Conservation (phyloP, 2,797 vertebrate genomes). For the Chrysocyon brachyurus region DNA sequence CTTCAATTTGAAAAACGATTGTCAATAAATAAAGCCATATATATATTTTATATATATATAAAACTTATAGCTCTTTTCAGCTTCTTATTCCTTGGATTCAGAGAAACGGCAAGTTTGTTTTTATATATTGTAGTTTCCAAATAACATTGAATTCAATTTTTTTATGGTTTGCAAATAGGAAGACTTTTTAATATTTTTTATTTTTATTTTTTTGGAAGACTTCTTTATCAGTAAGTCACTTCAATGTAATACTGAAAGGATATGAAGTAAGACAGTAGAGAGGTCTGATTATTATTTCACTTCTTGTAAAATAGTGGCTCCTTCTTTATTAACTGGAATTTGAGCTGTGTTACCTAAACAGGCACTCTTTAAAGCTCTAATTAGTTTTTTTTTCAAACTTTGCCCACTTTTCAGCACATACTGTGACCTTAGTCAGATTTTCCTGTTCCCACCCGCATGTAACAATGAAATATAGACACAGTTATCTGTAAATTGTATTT, state of each 20-base stretch:
- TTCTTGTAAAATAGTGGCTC: slow-evolving; percentile 42
- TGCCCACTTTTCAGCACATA: neutral
- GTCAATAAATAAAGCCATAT: slow-evolving; percentile 23
- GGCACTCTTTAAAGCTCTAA: neutral
- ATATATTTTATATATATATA: neutral
- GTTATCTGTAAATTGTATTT: neutral
- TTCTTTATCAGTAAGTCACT: slow-evolving; percentile 16
- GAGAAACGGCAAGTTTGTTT: slow-evolving; percentile 26
- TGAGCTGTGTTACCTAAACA: neutral
- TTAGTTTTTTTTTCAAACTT: neutral
- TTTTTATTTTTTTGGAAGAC: neutral
- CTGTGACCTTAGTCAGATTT: neutral
- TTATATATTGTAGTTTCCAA: neutral
- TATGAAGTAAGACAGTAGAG: neutral
- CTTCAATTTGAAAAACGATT: slow-evolving; percentile 59
- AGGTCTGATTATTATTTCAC: slow-evolving; percentile 23
- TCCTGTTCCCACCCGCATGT: neutral
- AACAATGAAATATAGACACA: slow-evolving; percentile 2
- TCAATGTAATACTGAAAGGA: slow-evolving; percentile 5
- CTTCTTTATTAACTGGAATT: neutral
- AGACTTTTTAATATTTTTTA: slow-evolving; percentile 38
- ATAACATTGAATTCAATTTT: neutral
- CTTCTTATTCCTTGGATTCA: slow-evolving; percentile 56
- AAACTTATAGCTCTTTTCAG: neutral
- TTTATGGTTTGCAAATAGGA: slow-evolving; percentile 19